Conservation (phyloP, 1,140 invertebrate genomes). For the Dreissena polymorpha region DNA sequence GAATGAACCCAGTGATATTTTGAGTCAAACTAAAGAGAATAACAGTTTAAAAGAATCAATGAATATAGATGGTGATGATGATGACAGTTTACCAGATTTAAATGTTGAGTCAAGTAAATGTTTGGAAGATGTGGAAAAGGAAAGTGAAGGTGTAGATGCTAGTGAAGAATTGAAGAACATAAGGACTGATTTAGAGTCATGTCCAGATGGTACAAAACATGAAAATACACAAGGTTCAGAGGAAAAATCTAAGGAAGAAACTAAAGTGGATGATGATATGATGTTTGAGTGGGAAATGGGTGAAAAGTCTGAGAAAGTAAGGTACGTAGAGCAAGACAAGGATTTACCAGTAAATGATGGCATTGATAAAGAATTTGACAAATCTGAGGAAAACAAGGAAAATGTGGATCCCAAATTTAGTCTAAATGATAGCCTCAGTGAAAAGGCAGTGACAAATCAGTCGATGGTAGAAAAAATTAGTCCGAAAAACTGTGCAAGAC, state of each 20-base stretch:
- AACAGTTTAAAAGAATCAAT: background rate
- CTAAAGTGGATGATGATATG: background rate
- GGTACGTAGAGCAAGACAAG: slow-evolving; percentile 6
- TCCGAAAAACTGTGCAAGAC: slow-evolving; percentile 38
- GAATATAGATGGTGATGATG: slow-evolving; percentile 9
- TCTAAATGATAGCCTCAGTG: background rate
- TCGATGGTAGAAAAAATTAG: background rate
- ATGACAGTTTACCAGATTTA: slow-evolving; percentile 30
- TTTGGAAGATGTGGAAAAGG: slow-evolving; percentile 6
- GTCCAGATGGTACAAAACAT: too few relatives aligned
- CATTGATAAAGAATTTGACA: background rate
- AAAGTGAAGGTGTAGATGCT: too few relatives aligned
- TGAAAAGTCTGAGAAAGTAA: slow-evolving; percentile 9
- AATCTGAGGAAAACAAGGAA: slow-evolving; percentile 37
- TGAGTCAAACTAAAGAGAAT: too few relatives aligned
- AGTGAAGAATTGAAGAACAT: too few relatives aligned
- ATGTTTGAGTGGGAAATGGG: background rate
- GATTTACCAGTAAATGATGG: slow-evolving; percentile 4
- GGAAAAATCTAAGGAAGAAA: too few relatives aligned
- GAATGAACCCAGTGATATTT: too few relatives aligned
- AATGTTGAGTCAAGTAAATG: background rate
- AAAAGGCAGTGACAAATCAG: background rate
- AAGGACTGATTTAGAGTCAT: too few relatives aligned
- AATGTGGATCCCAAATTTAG: slow-evolving; percentile 39
- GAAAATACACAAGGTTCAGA: too few relatives aligned